Evolutionary conservation across 2,888 invertebrate genomes (phyloP).

Genomic region (Amphipyra berbera): DNA sequence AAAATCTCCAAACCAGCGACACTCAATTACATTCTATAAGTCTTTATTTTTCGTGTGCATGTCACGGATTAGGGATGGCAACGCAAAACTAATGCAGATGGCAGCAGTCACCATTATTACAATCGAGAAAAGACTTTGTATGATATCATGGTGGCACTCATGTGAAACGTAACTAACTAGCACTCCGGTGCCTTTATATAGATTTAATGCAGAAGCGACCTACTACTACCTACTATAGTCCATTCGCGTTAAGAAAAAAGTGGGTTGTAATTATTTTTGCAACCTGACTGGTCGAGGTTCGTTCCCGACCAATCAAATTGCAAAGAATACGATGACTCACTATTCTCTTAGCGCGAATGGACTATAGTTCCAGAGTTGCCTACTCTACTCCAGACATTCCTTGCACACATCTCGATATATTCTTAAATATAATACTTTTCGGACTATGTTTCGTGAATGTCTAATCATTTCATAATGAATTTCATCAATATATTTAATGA

Average conservation of each 20-base stretch:
- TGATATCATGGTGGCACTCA: too few species aligned
- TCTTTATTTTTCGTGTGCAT: conserved; percentile 18
- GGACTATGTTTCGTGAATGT: conserved; percentile 11
- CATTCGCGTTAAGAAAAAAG: too few species aligned
- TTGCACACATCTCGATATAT: conserved; percentile 9
- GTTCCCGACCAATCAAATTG: too few species aligned
- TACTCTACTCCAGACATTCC: conserved; percentile 14
- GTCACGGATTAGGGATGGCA: conserved; percentile 23
- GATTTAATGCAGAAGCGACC: neutral
- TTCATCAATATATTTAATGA: neutral
- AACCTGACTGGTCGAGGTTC: too few species aligned
- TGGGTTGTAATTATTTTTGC: too few species aligned
- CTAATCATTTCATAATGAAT: conserved; percentile 8
- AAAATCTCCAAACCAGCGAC: conserved; percentile 17
- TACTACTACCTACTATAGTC: too few species aligned
- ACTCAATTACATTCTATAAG: conserved; percentile 6
- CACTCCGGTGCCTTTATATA: neutral
- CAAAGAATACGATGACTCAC: too few species aligned
- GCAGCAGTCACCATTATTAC: neutral
- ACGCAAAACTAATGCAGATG: conserved; percentile 8
- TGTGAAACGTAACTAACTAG: too few species aligned
- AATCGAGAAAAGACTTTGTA: neutral
- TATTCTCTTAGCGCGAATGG: too few species aligned
- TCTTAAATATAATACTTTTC: neutral
- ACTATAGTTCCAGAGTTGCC: conserved; percentile 4